phyloP scores from a whole-genome alignment of 2,113 vertebrate species.

The Ammodytes dubius region DNA sequence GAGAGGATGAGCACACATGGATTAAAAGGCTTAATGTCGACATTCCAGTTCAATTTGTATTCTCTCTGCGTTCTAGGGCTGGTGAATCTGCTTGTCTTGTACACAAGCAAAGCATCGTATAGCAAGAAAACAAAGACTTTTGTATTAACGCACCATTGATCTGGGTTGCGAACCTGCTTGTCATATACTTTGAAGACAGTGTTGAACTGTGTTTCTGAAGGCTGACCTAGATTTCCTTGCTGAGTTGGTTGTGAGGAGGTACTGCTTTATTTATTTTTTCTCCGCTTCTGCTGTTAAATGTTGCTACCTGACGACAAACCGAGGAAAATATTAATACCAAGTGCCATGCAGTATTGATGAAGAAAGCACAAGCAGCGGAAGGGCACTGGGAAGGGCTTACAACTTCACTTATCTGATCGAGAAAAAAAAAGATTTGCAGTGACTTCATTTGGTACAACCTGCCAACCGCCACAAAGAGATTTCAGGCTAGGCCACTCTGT shows the following conservation, averaged over 20 bases:
- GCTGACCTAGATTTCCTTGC: slow-evolving; percentile 79
- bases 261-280: slow-evolving; percentile 49
- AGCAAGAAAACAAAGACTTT: slow-evolving; percentile 47
- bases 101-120: not conserved
- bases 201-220: slow-evolving; percentile 66
- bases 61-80: slow-evolving; percentile 9
- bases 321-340: slow-evolving; percentile 78
- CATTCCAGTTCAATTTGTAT: slow-evolving; percentile 25
- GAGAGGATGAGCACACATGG: slow-evolving; percentile 22
- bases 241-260: slow-evolving; percentile 70
- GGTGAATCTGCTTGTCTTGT: not conserved
- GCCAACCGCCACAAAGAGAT: slow-evolving; percentile 23
- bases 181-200: slow-evolving; percentile 62
- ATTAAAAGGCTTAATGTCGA: slow-evolving; percentile 5
- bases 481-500: slow-evolving; percentile 34
- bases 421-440: slow-evolving; percentile 46
- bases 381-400: slow-evolving; percentile 57
- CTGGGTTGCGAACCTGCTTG: slow-evolving; percentile 54
- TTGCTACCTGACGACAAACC: slow-evolving; percentile 71
- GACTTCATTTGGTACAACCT: slow-evolving; percentile 51
- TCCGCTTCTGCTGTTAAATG: slow-evolving; percentile 69
- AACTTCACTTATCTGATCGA: slow-evolving; percentile 55
- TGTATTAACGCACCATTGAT: slow-evolving; percentile 31
- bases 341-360: slow-evolving; percentile 79
- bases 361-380: slow-evolving; percentile 51